phyloP scores from a whole-genome alignment of 2,888 invertebrate genomes.

The Dasypogon diadema region DNA sequence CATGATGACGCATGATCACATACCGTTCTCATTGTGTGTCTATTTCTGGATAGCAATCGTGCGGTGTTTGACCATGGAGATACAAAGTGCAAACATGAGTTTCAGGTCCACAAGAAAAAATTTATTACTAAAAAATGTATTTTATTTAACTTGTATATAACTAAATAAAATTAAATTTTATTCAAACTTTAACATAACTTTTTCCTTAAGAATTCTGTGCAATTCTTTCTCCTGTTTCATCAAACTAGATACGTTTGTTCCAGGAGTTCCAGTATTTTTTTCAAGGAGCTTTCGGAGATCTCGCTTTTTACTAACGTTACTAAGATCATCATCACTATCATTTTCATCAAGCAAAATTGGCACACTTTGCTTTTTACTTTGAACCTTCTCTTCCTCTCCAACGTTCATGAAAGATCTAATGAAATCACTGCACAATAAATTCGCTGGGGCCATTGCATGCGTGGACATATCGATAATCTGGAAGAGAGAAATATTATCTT shows the following conservation, averaged over 20 bases:
- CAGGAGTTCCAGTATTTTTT: background rate
- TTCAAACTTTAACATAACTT: constrained; percentile 12
- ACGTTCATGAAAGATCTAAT: constrained; percentile 50
- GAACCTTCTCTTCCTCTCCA: constrained; percentile 49
- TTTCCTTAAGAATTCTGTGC: constrained; percentile 21
- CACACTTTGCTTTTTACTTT: background rate
- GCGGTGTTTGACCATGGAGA: too few species aligned
- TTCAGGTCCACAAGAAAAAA: too few species aligned
- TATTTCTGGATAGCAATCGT: too few species aligned
- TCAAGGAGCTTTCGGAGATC: background rate
- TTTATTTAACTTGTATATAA: constrained; percentile 5
- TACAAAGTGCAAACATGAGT: too few species aligned
- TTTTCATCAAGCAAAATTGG: background rate
- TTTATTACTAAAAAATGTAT: background rate
- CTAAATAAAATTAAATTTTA: background rate
- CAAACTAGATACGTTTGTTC: background rate
- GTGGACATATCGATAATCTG: constrained; percentile 66
- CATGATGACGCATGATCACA: too few species aligned
- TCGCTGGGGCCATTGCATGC: constrained; percentile 67
- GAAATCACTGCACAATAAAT: constrained; percentile 59
- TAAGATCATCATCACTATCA: constrained; percentile 36
- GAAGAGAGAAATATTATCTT: too few species aligned
- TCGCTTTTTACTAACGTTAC: constrained; percentile 3
- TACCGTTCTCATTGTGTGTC: too few species aligned
- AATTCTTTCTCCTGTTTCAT: constrained; percentile 7